Evolutionary conservation across 2,888 invertebrate species (phyloP), one percentile per base, ranked within the genome.

Genomic region (Lacanobia oleracea): DNA sequence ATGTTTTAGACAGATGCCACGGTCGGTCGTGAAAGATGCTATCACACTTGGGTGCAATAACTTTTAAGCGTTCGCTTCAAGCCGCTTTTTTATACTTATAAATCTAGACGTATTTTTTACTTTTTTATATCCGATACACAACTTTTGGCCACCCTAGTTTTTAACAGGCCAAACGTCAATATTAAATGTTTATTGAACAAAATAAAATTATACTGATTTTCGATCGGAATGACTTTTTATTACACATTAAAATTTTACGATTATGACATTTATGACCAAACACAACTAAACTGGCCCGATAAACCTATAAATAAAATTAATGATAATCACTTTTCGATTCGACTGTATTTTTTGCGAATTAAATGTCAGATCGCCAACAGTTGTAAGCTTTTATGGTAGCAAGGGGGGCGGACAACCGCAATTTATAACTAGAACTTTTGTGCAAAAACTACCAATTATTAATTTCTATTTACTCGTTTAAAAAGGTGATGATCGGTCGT

Each of bases 41-140:
- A 88, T 88, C 88, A 77, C 68, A 70, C 67, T 69, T 75, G 88
- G 88, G 88, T 86, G 88, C 87, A 89, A 87, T 86, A 88, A 85
- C 89, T 84, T 81, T 75, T 82, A 75, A 84, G 76, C 68, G 63
- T 77, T 85, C 77, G 78, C 65, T 75, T 84, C 56, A 79, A 84
- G 69, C 81, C 16, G 50, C 68, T 83, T 77, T 74, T 69, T 71
- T 69, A 76, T 37, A 40, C 37, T 12, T 16, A 79, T 18, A 67
- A 62, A 67, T 72, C 62, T 75, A 76, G 63, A 64, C 72, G 60
- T 79, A 67, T 72, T 73, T 59, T 59, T 50, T 59, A 40, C 18
- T 33, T 27, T 53, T 45, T 21, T 40, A 56, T 68, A 65, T 72
- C 53, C 50, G 64, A 43, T 65, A n/a, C 50, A 27, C 54, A 82